Conservation (phyloP, 2,797 vertebrate species). For the Menidia menidia region DNA sequence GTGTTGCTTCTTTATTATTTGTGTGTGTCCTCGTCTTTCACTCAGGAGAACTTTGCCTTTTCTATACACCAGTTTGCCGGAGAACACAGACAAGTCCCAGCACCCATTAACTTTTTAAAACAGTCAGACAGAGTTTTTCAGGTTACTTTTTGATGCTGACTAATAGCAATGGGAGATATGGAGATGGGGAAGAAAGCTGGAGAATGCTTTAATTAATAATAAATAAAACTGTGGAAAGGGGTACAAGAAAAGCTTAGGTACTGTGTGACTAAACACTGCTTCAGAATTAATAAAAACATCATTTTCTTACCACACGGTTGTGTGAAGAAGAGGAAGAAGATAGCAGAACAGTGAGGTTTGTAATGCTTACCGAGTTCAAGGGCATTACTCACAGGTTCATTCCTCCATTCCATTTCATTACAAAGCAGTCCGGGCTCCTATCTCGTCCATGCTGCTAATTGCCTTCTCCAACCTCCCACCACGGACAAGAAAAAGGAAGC, state of each 20-base stretch:
- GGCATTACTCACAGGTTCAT: constrained; percentile 77
- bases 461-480: constrained; percentile 80
- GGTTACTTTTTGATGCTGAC: not conserved
- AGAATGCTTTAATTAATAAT: constrained; percentile 12
- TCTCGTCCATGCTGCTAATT: constrained; percentile 88
- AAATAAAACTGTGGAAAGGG: constrained; percentile 16
- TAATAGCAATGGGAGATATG: not conserved
- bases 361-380: constrained; percentile 65
- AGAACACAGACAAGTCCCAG: constrained; percentile 18
- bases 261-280: constrained; percentile 14
- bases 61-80: constrained; percentile 12
- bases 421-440: constrained; percentile 83
- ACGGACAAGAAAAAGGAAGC: constrained; percentile 87
- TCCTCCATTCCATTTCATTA: constrained; percentile 90
- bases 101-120: constrained; percentile 8
- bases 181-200: constrained; percentile 12
- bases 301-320: constrained; percentile 13
- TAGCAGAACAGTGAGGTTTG: constrained; percentile 42
- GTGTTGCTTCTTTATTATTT: constrained; percentile 67
- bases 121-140: not conserved
- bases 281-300: constrained; percentile 21
- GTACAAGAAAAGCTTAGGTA: not conserved
- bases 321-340: constrained; percentile 25
- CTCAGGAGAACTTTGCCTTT: not conserved
- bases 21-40: constrained; percentile 12